Evolutionary conservation across 2,797 vertebrate species (phyloP), one percentile per base, ranked within the genome.

Genomic region (Limosa lapponica): DNA sequence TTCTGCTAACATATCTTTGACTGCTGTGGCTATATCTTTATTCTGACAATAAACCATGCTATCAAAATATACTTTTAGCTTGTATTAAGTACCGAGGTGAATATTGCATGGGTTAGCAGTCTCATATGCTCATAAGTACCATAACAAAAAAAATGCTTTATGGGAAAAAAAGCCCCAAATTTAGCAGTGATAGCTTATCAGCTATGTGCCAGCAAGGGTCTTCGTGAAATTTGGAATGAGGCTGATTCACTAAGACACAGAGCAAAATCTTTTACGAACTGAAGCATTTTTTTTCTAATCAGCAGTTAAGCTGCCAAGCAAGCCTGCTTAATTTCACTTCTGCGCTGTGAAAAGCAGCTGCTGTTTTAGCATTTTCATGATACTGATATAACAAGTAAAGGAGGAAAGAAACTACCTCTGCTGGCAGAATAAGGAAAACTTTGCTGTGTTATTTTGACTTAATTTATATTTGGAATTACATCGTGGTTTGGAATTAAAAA

Each of bases 1-100:
- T 95, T 96, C 90, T 95, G 71, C 30, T 70, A 91, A 65, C 4
- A 22, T 73, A 28, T 82, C 41, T 97, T 95, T 87, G n/a, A 57
- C n/a, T 54, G 14, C 24, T 58, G 24, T 81, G 84, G 79, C 84
- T 90, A 66, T 59, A 66, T 73, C 41, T 83, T 44, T 80, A 59
- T 94, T 96, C 51, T 67, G 43, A 92, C 15, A 24, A 48, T 91
- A 64, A 28, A 65, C 81, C 30, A 55, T 86, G n/a, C 32, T 87
- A 85, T 75, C 32, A 96, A 64, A 85, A 87, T 94, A 34, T 52
- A 92, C 88, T 78, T 72, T 36, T 75, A 58, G 11, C 24, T 97
- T 89, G 30, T 88, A 27, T 64, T 84, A 79, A 92, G 46, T 95
- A 73, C 46, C 70, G 75, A 95, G 70, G 78, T 87, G 78, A 94